A percentile compares a stretch with the other conserved stretches of the same genome.
Evolutionary conservation across 2,888 invertebrate genomes (phyloP).

Genomic region (Zeuzera pyrina): DNA sequence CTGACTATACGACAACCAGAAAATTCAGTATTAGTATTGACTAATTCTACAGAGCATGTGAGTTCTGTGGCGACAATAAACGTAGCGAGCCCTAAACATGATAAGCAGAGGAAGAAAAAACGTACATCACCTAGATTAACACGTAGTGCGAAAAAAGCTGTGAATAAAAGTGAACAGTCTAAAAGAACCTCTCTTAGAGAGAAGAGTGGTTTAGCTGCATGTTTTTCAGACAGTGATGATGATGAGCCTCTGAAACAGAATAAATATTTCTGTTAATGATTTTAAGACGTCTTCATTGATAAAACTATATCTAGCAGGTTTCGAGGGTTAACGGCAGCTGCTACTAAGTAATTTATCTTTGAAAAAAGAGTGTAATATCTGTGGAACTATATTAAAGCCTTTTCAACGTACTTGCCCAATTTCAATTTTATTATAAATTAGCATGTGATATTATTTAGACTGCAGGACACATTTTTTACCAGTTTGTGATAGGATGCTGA

Average conservation of each 20-base stretch:
- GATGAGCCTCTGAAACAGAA: constrained; percentile 40
- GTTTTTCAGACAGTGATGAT: constrained; percentile 62
- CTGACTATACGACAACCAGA: constrained; percentile 30
- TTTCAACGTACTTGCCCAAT: too few species aligned
- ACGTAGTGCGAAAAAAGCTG: constrained; percentile 24
- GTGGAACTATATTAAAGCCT: too few species aligned
- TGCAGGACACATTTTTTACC: too few species aligned
- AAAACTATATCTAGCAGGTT: too few species aligned
- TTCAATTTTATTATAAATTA: too few species aligned
- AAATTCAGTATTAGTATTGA: constrained; percentile 42
- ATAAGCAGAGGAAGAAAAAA: constrained; percentile 20
- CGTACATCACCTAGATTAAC: constrained; percentile 15
- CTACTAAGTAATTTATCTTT: too few species aligned
- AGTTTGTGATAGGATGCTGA: too few species aligned
- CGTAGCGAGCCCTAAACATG: constrained; percentile 27
- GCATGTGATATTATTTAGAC: too few species aligned
- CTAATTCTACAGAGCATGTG: constrained; percentile 39
- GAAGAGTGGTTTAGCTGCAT: constrained; percentile 53
- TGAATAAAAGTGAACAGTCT: constrained; percentile 27
- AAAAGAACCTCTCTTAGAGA: constrained; percentile 41
- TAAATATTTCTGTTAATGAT: constrained; percentile 15
- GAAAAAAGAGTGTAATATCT: too few species aligned
- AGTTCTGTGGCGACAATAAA: constrained; percentile 46
- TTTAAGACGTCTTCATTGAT: too few species aligned
- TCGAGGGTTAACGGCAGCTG: too few species aligned